Conservation (phyloP, 1,140 invertebrate genomes). For the Copidosoma floridanum region DNA sequence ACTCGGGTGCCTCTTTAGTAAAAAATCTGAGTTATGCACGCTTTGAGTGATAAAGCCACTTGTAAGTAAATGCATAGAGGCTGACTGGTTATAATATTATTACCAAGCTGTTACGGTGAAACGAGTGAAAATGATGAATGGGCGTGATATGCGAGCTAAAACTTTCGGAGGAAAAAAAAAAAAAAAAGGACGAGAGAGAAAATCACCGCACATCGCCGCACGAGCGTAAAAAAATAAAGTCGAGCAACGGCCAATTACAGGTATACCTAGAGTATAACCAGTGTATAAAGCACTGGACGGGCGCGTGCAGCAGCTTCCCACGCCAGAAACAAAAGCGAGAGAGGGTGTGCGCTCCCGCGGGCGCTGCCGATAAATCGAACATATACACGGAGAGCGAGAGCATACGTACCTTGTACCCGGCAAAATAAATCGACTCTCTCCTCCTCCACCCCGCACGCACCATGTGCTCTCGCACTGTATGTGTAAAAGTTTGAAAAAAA, state of each 20-base stretch:
- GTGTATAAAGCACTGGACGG: too few relatives aligned
- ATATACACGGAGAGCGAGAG: constrained; percentile 23
- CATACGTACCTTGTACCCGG: too few relatives aligned
- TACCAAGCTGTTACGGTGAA: neutral
- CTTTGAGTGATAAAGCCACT: too few relatives aligned
- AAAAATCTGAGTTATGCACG: too few relatives aligned
- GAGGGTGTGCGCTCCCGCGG: constrained; percentile 5
- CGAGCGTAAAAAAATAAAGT: too few relatives aligned
- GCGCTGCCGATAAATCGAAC: constrained; percentile 30
- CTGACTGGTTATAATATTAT: neutral
- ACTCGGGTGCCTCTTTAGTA: too few relatives aligned
- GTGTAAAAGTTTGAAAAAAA: neutral
- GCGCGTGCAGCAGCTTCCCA: neutral
- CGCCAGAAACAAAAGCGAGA: constrained; percentile 21
- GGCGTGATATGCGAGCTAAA: neutral
- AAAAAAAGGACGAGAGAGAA: neutral
- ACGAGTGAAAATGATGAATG: constrained; percentile 14
- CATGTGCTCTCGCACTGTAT: too few relatives aligned
- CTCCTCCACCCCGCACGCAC: too few relatives aligned
- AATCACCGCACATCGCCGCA: neutral
- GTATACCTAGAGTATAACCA: too few relatives aligned
- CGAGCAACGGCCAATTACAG: constrained; percentile 14
- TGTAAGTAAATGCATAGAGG: too few relatives aligned
- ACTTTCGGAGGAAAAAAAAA: neutral
- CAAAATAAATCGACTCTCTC: constrained; percentile 40